Percentiles rank a stretch among this genome's conserved stretches.
Evolutionary conservation across 2,888 invertebrate species (phyloP).

Genomic region (Galerucella calmariensis): DNA sequence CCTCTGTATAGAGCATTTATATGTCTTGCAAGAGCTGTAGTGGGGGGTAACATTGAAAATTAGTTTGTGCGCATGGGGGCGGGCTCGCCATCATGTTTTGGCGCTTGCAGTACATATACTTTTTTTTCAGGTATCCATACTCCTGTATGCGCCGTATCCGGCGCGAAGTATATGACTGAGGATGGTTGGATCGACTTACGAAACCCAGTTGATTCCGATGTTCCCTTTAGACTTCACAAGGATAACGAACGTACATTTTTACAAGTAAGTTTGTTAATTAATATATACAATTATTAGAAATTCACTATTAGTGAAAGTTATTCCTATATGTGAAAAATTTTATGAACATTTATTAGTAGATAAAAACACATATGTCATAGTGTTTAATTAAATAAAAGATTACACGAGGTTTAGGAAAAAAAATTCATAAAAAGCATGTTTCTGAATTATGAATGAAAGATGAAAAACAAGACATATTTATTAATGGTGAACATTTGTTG

Average conservation of each 20-base stretch:
- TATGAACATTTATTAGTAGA: neutral
- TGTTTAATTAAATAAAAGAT: neutral
- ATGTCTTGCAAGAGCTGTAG: no score
- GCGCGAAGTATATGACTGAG: constrained; percentile 82
- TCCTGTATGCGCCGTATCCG: constrained; percentile 87
- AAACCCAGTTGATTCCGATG: constrained; percentile 80
- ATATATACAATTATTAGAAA: neutral
- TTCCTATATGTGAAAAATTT: neutral
- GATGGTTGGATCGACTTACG: constrained; percentile 84
- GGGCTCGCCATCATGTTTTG: no score
- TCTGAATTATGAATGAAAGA: neutral
- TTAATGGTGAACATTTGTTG: neutral
- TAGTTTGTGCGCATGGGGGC: no score
- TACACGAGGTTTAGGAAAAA: neutral
- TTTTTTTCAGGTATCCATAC: constrained; percentile 74
- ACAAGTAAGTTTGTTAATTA: constrained; percentile 69
- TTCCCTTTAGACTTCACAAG: constrained; percentile 83
- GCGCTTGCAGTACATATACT: neutral
- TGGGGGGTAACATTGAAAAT: no score
- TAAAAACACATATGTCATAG: neutral
- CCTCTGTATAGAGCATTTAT: no score
- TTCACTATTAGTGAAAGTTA: neutral
- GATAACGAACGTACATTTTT: constrained; percentile 86
- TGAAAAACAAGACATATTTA: constrained; percentile 2
- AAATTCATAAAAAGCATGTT: neutral